Conservation (phyloP, 1,140 invertebrate genomes). For the Galleria mellonella region DNA sequence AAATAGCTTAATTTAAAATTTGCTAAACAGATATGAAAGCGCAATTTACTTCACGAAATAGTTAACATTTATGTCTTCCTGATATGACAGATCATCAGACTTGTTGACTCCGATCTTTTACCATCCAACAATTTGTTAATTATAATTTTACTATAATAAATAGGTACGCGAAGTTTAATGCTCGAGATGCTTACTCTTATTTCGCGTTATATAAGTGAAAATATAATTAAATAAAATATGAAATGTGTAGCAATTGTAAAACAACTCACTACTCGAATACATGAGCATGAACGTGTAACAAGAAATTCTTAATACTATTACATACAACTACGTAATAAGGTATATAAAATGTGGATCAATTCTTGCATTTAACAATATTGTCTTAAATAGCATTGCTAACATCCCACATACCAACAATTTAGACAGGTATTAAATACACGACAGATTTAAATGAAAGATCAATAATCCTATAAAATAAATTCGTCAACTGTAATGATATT, state of each 20-base stretch:
- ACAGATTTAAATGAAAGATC: too few species aligned
- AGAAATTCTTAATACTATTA: constrained; percentile 41
- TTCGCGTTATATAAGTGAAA: not conserved
- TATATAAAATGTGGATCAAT: constrained; percentile 66
- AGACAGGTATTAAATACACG: constrained; percentile 12
- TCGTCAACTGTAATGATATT: constrained; percentile 1
- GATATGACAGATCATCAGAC: constrained; percentile 28
- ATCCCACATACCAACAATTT: constrained; percentile 29
- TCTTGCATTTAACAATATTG: constrained; percentile 69
- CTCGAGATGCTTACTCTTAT: not conserved
- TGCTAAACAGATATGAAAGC: constrained; percentile 20
- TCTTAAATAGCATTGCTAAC: constrained; percentile 62
- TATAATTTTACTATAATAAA: not conserved
- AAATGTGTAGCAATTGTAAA: constrained; percentile 7
- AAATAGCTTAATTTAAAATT: constrained; percentile 9
- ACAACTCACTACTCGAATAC: constrained; percentile 7
- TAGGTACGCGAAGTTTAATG: not conserved
- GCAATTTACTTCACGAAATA: constrained; percentile 16
- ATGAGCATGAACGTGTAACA: constrained; percentile 27
- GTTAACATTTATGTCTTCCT: constrained; percentile 8
- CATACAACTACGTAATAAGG: constrained; percentile 54
- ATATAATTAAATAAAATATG: not conserved
- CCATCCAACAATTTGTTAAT: not conserved
- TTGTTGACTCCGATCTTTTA: constrained; percentile 7
- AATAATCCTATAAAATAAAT: constrained; percentile 2